Evolutionary conservation across 2,113 vertebrate species (phyloP).

Genomic region (Meleagris gallopavo): DNA sequence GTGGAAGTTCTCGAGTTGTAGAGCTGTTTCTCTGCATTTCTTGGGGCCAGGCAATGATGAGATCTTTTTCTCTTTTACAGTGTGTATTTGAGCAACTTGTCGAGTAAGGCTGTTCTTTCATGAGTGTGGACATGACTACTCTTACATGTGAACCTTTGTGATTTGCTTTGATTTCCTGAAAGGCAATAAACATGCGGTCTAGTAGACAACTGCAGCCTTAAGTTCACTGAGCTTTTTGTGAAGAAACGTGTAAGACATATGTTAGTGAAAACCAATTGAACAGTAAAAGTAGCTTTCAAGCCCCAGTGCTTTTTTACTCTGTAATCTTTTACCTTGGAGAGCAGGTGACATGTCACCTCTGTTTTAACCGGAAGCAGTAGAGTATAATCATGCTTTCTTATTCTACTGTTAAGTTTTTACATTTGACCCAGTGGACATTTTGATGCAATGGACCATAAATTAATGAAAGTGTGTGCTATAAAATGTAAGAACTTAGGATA

Average conservation of each 20-base stretch:
- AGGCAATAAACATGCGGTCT: neutral
- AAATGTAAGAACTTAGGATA: conserved; percentile 51
- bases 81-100: neutral
- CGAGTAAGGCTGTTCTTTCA: neutral
- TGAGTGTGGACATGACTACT: neutral
- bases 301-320: neutral
- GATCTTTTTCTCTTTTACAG: neutral
- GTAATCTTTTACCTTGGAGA: neutral
- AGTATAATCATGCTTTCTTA: conserved; percentile 5
- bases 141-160: neutral
- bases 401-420: conserved; percentile 36
- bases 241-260: no score
- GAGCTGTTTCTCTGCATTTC: neutral
- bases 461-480: conserved; percentile 14
- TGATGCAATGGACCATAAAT: conserved; percentile 46
- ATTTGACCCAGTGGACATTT: conserved; percentile 38
- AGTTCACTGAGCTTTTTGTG: neutral
- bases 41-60: no score
- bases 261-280: neutral
- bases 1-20: neutral
- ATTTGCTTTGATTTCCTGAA: neutral
- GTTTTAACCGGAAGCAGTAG: neutral
- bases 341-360: neutral
- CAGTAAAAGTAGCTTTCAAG: neutral
- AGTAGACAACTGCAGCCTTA: neutral